Evolutionary conservation across 2,797 vertebrate genomes (phyloP), one percentile per base, ranked within the genome.

Genomic region (Halcyon leucocephala): DNA sequence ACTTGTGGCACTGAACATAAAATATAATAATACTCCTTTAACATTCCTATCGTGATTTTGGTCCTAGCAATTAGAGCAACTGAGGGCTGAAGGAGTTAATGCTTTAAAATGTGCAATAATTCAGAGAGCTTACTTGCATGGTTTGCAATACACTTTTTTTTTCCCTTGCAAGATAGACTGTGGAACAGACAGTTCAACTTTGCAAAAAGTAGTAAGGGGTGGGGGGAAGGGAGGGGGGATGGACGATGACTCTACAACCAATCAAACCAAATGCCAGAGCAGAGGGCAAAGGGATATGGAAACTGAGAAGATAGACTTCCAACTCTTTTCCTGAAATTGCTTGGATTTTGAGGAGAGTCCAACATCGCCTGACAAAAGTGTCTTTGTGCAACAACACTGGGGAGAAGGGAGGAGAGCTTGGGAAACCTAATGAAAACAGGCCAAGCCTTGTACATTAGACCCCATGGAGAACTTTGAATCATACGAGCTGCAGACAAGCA

Each of bases 271-370:
- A 97, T 96, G 96, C 94, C 96, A 97, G 94, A 97, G 67, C 81
- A 95, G 96, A 98, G 97, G 97, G 96, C 96, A 98, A 96, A 97
- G 94, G 97, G 95, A 96, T 97, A 90, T 97, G 96, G 98, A 98
- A 98, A 98, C 96, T 97, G 98, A 98, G 98, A 98, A 98, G 98
- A 98, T 96, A 98, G 98, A 97, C 98, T 97, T 97, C 96, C 97
- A 98, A 97, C 97, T 95, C 97, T 97, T 97, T 98, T 98, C 97
- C 98, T 98, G 97, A 98, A 97, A 97, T 96, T 97, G 96, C 98
- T 96, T 97, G 97, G 97, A 97, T 97, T 97, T 97, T 97, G 96
- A 98, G 97, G 93, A 96, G 95, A 98, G 97, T 97, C 97, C 97
- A 97, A 67, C 89, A 94, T 88, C 12, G 87, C 81, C 95, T 97